Evolutionary conservation across 2,113 vertebrate species (phyloP).

Genomic region (Nestor notabilis): DNA sequence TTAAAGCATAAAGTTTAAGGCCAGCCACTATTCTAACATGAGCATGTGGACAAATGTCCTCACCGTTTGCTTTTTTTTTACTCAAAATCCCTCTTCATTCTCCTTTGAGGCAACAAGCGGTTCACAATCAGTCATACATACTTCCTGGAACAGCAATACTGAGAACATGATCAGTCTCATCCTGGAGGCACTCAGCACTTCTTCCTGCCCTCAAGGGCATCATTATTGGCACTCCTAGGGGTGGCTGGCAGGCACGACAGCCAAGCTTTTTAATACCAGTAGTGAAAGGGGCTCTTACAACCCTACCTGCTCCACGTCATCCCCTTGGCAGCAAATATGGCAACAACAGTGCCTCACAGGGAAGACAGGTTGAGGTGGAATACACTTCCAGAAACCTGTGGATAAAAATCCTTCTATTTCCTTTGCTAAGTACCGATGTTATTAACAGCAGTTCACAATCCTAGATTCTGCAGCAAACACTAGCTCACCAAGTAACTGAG

Average conservation of each 20-base stretch:
- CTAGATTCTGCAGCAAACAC: not conserved
- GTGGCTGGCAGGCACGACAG: not conserved
- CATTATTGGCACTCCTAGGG: rapidly evolving
- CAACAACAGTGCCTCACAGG: not conserved
- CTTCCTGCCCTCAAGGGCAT: not conserved
- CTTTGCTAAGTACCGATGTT: not conserved
- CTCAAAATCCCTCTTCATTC: not conserved
- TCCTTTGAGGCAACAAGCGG: not conserved
- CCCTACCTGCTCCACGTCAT: not conserved
- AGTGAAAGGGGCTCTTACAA: not conserved
- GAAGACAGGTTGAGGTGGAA: not conserved
- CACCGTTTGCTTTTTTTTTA: not conserved
- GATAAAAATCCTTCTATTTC: not conserved
- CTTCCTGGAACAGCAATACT: not conserved
- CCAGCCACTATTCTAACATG: not conserved
- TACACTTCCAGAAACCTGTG: not conserved
- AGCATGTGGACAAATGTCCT: not conserved
- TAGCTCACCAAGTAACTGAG: not conserved
- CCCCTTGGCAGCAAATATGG: not conserved
- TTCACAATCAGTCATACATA: not conserved
- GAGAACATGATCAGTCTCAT: not conserved
- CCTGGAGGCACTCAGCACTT: not conserved
- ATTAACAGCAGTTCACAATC: not conserved
- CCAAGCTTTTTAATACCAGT: not conserved
- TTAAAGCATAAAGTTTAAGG: not conserved